These are phyloP conservation scores for Drosophila arawakana DNA, from an alignment of 1,140 invertebrate genomes.

Conservation along the genomic window DNA sequence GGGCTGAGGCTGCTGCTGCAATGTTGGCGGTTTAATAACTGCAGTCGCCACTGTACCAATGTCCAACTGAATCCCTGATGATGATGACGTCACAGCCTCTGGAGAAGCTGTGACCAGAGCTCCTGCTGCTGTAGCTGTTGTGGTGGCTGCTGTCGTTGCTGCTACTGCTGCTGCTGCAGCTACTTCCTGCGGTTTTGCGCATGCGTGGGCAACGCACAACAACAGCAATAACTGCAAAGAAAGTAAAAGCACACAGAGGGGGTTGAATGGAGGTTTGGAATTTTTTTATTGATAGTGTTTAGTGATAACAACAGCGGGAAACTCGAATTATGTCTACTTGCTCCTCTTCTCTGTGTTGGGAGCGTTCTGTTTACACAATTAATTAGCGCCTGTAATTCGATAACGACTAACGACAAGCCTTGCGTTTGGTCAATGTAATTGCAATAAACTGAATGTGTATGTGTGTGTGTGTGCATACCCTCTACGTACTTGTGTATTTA, in stretches of 20 bases:
- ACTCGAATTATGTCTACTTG: not conserved
- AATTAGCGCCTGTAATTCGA: slow-evolving; percentile 40
- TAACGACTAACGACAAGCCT: slow-evolving; percentile 24
- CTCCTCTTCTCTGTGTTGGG: not conserved
- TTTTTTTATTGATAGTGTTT: slow-evolving; percentile 8
- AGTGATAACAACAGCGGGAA: slow-evolving; percentile 2
- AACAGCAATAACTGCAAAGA: slow-evolving; percentile 41
- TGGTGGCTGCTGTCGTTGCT: not conserved
- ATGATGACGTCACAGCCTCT: not conserved
- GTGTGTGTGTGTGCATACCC: too few species aligned
- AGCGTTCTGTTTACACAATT: slow-evolving; percentile 30
- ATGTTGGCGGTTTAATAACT: not conserved
- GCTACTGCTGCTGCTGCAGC: not conserved
- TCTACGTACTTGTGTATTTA: not conserved
- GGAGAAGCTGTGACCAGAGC: not conserved
- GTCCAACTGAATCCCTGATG: slow-evolving; percentile 1
- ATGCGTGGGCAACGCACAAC: slow-evolving; percentile 38
- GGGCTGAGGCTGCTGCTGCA: not conserved
- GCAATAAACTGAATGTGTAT: not conserved
- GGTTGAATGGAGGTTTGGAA: not conserved
- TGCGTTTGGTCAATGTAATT: not conserved
- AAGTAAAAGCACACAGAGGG: not conserved
- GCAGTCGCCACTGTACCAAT: slow-evolving; percentile 2
- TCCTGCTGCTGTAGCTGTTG: slow-evolving; percentile 2
- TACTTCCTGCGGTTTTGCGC: slow-evolving; percentile 41